Conservation (phyloP, 2,113 vertebrate species). For the Benthochromis sp. region DNA sequence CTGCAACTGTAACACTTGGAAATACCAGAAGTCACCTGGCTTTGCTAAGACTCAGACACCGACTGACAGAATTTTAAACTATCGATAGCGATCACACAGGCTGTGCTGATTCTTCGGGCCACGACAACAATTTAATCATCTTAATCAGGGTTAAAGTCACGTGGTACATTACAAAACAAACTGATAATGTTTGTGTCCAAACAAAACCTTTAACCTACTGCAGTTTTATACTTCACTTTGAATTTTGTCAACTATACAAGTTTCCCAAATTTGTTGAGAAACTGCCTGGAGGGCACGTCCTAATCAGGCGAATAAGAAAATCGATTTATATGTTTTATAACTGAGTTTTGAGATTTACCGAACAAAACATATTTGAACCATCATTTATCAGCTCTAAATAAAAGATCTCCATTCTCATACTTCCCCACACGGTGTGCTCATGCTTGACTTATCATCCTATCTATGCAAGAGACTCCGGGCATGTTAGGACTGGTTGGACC, state of each 20-base stretch:
- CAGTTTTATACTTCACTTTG: neutral
- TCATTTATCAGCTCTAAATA: neutral
- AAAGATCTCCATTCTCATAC: neutral
- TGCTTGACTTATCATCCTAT: neutral
- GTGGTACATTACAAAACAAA: neutral
- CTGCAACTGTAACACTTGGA: neutral
- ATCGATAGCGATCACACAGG: neutral
- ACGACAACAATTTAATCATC: neutral
- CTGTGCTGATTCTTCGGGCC: neutral
- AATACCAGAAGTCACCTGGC: neutral
- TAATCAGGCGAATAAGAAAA: neutral
- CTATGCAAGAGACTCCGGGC: neutral
- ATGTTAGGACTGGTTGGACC: neutral
- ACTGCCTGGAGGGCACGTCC: neutral
- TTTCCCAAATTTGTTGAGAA: neutral
- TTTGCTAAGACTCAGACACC: neutral
- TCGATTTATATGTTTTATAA: neutral
- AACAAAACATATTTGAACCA: neutral
- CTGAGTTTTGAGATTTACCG: neutral
- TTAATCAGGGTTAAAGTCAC: neutral
- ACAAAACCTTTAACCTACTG: neutral
- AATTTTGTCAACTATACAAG: neutral
- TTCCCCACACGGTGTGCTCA: neutral
- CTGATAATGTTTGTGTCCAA: neutral
- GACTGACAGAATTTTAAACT: neutral